Evolutionary conservation across 1,140 invertebrate species (phyloP).

Genomic region (Gerris buenoi): DNA sequence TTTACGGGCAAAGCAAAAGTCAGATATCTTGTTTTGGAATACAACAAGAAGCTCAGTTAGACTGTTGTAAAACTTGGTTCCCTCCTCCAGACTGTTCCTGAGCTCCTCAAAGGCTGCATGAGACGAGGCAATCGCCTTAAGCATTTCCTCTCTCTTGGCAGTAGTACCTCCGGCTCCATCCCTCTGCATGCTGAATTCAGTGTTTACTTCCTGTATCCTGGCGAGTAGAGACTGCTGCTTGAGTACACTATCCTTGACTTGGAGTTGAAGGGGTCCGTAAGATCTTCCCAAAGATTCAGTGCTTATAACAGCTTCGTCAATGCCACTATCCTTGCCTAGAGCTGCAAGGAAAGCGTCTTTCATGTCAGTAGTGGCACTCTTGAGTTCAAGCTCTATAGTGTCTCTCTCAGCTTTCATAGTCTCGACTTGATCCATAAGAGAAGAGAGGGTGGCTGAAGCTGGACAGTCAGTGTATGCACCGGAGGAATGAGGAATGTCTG

Average conservation of each 20-base stretch:
- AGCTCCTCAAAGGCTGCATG: slow-evolving; percentile 86
- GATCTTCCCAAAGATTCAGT: slow-evolving; percentile 56
- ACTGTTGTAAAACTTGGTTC: slow-evolving; percentile 97
- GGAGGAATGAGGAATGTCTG: slow-evolving; percentile 38
- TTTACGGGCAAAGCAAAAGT: slow-evolving; percentile 96
- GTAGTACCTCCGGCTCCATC: slow-evolving; percentile 41
- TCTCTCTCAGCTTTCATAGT: slow-evolving; percentile 78
- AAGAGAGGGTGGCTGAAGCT: slow-evolving; percentile 22
- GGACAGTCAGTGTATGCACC: slow-evolving; percentile 35
- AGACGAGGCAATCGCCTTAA: slow-evolving; percentile 73
- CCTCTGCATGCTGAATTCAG: slow-evolving; percentile 55
- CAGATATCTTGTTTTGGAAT: slow-evolving; percentile 94
- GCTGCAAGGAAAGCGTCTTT: slow-evolving; percentile 65
- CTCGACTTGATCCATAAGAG: slow-evolving; percentile 76
- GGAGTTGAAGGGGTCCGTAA: slow-evolving; percentile 67
- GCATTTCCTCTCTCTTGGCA: slow-evolving; percentile 50
- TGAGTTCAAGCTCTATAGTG: slow-evolving; percentile 72
- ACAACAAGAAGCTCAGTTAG: slow-evolving; percentile 83
- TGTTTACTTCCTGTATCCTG: slow-evolving; percentile 59
- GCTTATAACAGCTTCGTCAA: slow-evolving; percentile 67
- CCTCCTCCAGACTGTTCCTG: slow-evolving; percentile 79
- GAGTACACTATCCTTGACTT: slow-evolving; percentile 58
- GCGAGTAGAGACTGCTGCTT: slow-evolving; percentile 63
- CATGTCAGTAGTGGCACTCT: slow-evolving; percentile 69
- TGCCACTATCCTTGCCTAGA: slow-evolving; percentile 63